Evolutionary conservation across 1,140 invertebrate species (phyloP).

Genomic region (Drosophila varians): DNA sequence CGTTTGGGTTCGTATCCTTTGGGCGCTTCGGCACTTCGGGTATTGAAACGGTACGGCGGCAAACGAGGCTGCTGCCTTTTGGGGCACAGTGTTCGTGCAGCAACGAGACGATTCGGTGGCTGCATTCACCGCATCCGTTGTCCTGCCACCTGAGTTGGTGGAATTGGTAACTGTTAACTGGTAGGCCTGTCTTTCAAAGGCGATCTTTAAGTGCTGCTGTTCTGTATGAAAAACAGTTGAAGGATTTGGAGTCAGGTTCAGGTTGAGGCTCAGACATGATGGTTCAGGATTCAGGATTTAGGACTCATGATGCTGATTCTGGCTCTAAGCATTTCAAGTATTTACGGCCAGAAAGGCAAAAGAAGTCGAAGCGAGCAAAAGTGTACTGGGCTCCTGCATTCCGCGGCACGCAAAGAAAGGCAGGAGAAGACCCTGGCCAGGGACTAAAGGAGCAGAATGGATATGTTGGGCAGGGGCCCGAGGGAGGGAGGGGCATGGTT

Average conservation of each 20-base stretch:
- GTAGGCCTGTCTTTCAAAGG: background rate
- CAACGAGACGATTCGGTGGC: constrained; percentile 56
- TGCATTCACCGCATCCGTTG: constrained; percentile 2
- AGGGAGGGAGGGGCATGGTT: background rate
- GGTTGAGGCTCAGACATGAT: too few species aligned
- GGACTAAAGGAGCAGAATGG: background rate
- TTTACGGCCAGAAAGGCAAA: constrained; percentile 45
- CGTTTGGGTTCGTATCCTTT: constrained; percentile 1
- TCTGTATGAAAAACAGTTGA: too few species aligned
- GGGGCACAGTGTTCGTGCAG: constrained; percentile 59
- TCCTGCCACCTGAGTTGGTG: background rate
- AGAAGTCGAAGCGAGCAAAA: constrained; percentile 14
- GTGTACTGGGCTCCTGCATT: constrained; percentile 70
- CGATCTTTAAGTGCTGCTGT: background rate
- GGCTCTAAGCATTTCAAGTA: constrained; percentile 57
- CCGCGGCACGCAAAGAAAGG: constrained; percentile 41
- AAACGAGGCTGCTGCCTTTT: constrained; percentile 11
- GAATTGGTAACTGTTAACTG: background rate
- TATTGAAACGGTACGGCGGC: constrained; percentile 7
- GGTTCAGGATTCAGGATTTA: too few species aligned
- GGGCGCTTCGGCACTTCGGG: constrained; percentile 2
- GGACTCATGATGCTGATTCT: background rate
- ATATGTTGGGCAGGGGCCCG: background rate
- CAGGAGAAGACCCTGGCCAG: constrained; percentile 2
- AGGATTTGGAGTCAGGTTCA: too few species aligned